Base-by-base conservation (phyloP, 1,140 invertebrate species). In the Zaprionus ghesquierei region DNA sequence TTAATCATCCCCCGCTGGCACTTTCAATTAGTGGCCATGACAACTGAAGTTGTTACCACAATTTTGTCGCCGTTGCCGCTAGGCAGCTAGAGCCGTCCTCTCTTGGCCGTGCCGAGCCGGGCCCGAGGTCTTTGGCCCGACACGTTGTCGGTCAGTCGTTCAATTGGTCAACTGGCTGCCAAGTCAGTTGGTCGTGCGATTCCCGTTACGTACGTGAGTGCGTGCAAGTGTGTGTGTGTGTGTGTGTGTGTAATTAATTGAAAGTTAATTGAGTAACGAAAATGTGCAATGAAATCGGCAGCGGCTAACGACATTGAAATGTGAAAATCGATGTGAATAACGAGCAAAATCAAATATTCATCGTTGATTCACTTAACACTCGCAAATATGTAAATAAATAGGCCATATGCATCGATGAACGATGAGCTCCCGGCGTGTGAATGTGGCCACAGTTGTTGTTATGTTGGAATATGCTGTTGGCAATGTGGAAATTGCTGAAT, bases 11-110 rank as follows among this genome's bases (percentile, higher is more conserved):
- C 75, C 65, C 31, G 38, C 44, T 53, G 59, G 66, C 58, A 49
- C 46, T 78, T 86, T 89, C 79, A 82, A 86, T 86, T 89, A 81
- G 82, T 81, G 70, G 66, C 63, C 82, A 86, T 86, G 82, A 81
- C 81, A 86, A 86, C 82, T 87, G 49, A 65, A 75, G 51, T 75
- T 78, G 66, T 71, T 62, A 60, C 66, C 59, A 59, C 65, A 50
- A 31, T 54, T 46, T 25, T 49, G 70, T 53, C 49, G 54, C 13
- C 12, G 10, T 33, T 22, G 22, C 55, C 15, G 41, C n/a, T n/a
- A n/a, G n/a, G 49, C 13, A 51, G 23, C 23, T 27, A 13, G 22
- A 51, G 23, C 13, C 23, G 20, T n/a, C 13, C 12, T 27, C 27
- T 29, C 1, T 9, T 9, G 27, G 27, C 22, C 10, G 49, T 50